phyloP scores from a whole-genome alignment of 1,140 invertebrate species.

The Homalodisca vitripennis region DNA sequence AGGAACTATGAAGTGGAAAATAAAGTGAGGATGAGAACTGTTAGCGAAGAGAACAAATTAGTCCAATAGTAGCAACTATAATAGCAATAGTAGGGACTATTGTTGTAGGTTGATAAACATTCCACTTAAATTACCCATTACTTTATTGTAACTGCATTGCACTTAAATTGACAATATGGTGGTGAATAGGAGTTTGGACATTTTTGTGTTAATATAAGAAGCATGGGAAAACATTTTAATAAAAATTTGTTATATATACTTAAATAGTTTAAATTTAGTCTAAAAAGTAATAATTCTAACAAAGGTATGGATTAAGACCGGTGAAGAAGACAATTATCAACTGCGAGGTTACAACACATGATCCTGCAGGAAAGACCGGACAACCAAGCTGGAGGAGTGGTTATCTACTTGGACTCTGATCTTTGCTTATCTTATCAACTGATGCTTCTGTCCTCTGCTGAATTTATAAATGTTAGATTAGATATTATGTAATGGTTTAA shows the following conservation, averaged over 20 bases:
- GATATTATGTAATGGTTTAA: not conserved
- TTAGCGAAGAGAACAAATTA: too few species aligned
- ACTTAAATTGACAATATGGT: too few species aligned
- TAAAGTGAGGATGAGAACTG: too few species aligned
- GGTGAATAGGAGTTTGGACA: not conserved
- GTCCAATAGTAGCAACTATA: too few species aligned
- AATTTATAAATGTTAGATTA: not conserved
- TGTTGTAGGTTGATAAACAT: too few species aligned
- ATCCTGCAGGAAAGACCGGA: not conserved
- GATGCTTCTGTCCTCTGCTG: not conserved
- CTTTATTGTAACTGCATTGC: too few species aligned
- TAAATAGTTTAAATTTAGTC: not conserved
- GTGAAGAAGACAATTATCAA: not conserved
- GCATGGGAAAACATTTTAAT: not conserved
- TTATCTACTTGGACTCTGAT: not conserved
- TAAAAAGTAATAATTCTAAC: not conserved
- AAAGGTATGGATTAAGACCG: too few species aligned
- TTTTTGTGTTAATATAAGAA: not conserved
- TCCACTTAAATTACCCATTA: too few species aligned
- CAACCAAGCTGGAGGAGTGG: slow-evolving; percentile 4
- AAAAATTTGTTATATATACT: not conserved
- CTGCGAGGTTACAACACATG: not conserved
- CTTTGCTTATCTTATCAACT: not conserved
- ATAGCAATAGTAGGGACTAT: too few species aligned
- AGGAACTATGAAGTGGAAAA: too few species aligned